Evolutionary conservation across 2,888 invertebrate species (phyloP).

Genomic region (Schizaphis graminum): DNA sequence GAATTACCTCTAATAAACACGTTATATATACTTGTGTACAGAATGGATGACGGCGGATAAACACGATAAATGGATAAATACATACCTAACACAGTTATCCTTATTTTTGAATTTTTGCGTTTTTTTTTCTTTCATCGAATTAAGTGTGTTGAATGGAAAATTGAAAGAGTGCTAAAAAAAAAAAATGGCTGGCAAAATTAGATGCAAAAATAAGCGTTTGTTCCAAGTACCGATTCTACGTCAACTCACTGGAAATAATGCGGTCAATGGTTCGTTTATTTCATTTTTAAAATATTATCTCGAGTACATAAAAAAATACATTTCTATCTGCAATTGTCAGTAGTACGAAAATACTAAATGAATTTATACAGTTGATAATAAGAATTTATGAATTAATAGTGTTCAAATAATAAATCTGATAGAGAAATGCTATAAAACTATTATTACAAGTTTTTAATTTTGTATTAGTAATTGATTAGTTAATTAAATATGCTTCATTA

Average conservation of each 20-base stretch:
- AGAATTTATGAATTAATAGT: conserved; percentile 14
- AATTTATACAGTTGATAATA: conserved; percentile 32
- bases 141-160: conserved; percentile 49
- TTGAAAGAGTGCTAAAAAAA: conserved; percentile 28
- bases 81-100: not conserved
- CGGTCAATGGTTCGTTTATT: conserved; percentile 54
- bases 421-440: not conserved
- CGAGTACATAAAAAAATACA: conserved; percentile 40
- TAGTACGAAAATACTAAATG: not conserved
- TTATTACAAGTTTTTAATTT: not conserved
- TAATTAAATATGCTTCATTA: not conserved
- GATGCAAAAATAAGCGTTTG: conserved; percentile 51
- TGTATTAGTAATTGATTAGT: not conserved
- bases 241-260: conserved; percentile 52
- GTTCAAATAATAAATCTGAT: not conserved
- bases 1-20: conserved; percentile 63
- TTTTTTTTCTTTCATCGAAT: conserved; percentile 27
- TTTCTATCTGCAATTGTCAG: conserved; percentile 48
- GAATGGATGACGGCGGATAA: not conserved
- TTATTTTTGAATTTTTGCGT: not conserved
- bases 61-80: conserved; percentile 17
- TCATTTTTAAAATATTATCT: conserved; percentile 57
- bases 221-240: conserved; percentile 19
- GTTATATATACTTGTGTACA: not conserved
- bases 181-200: conserved; percentile 38